Conservation (phyloP, 1,140 invertebrate genomes). For the Drosophila subobscura region DNA sequence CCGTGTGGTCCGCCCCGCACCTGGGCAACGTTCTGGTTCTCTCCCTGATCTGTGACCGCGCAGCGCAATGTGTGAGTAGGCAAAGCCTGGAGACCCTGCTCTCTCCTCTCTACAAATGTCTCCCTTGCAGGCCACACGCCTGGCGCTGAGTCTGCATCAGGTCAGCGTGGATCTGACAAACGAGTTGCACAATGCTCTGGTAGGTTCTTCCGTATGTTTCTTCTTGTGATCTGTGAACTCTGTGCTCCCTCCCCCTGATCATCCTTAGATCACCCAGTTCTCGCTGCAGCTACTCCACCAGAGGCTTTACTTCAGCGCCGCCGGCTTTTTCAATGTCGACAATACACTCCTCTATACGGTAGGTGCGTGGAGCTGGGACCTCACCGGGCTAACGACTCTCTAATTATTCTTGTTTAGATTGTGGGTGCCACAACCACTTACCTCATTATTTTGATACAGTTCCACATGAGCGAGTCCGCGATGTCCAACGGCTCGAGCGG, state of each 20-base stretch:
- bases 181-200: constrained; percentile 74
- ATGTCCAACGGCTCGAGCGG: constrained; percentile 1
- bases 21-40: constrained; percentile 68
- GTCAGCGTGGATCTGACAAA: constrained; percentile 68
- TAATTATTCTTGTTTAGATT: constrained; percentile 60
- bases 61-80: constrained; percentile 66
- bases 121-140: constrained; percentile 55
- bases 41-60: constrained; percentile 69
- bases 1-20: constrained; percentile 69
- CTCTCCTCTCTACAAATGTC: background rate
- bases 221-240: background rate
- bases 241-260: constrained; percentile 8
- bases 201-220: constrained; percentile 23
- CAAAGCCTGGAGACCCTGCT: too few relatives aligned
- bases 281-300: constrained; percentile 84
- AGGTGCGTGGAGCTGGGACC: constrained; percentile 23
- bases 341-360: constrained; percentile 84
- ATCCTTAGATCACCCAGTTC: constrained; percentile 84
- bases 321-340: constrained; percentile 84
- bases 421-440: constrained; percentile 82
- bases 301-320: constrained; percentile 82
- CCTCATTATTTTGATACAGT: constrained; percentile 84
- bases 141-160: constrained; percentile 70
- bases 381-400: background rate
- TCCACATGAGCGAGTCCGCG: constrained; percentile 72